Base-by-base conservation (phyloP, 2,113 vertebrate genomes). In the Zingel zingel region DNA sequence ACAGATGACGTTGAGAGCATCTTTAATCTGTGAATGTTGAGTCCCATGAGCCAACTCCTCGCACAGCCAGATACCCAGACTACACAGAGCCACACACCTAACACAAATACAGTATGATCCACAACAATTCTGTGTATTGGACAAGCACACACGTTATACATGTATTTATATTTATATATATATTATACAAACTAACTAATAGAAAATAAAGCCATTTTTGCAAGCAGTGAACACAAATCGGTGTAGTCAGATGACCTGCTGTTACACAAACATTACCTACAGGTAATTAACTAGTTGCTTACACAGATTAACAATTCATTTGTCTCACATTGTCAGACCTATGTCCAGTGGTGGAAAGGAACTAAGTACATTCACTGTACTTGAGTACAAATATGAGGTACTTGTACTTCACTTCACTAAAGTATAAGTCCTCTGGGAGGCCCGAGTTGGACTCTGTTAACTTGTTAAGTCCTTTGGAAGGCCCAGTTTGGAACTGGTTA, bases 21-120 rank as follows among this genome's bases (percentile, higher is more conserved):
- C 98, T 91, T 98, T 99, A 84, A 99, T 99, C 93, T 97, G 98
- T 36, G 97, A 97, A 92, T 99, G 98, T 79, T 96, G 96, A 57
- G 98, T 99, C 77, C 97, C 96, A 36, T 97, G 96, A 67, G 97
- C 96, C 77, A 99, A 88, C 88, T 99, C 98, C 89, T 99, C 98
- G 91, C 97, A 99, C 84, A 99, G 96, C 98, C 98, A 99, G 93
- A 99, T 97, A 54, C 98, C 98, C 92, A 99, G 95, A 92, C 98
- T 99, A 89, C 98, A 99, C 91, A 99, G 95, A 58, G 98, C 98
- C 91, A 99, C 97, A 93, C 98, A 99, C 87, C 98, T 99, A 91
- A 23, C 16, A 39, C 15, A 48, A 9, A 63, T 0, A 82, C 5
- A 81, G 21, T n/a, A 11, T 27, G 15, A 74, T 48, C 14, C n/a